Percentiles rank a stretch among this genome's conserved stretches.
These are phyloP conservation scores for Lysiphlebus fabarum DNA, from an alignment of 1,140 invertebrate genomes.

Conservation along the genomic window DNA sequence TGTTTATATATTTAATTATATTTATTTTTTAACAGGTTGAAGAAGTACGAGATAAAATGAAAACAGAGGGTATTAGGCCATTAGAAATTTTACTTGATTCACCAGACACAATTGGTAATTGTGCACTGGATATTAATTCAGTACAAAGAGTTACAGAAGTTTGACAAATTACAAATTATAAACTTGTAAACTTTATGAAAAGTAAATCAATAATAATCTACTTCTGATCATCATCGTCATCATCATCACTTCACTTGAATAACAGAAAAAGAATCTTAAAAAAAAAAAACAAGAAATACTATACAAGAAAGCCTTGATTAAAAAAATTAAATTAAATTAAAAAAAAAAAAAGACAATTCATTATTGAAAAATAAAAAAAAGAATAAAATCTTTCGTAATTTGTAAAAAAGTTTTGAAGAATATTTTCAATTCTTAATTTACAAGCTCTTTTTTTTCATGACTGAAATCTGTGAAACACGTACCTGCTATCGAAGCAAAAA, in stretches of 20 bases:
- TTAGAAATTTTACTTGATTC: slow-evolving; percentile 53
- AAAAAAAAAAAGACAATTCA: neutral
- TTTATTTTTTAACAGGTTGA: slow-evolving; percentile 35
- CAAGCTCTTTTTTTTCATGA: no score
- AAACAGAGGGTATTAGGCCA: slow-evolving; percentile 51
- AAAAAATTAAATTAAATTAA: neutral
- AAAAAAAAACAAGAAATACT: no score
- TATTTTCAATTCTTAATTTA: no score
- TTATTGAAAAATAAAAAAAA: slow-evolving; percentile 7
- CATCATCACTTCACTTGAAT: no score
- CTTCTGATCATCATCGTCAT: neutral
- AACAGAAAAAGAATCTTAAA: no score
- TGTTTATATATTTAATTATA: slow-evolving; percentile 5
- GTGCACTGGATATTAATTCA: slow-evolving; percentile 48
- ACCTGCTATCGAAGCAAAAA: no score
- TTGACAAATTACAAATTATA: slow-evolving; percentile 29
- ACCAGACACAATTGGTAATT: slow-evolving; percentile 44
- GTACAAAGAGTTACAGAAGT: slow-evolving; percentile 46
- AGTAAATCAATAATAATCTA: neutral
- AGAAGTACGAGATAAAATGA: slow-evolving; percentile 54
- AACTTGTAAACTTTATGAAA: neutral
- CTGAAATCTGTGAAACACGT: no score
- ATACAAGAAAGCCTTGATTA: no score
- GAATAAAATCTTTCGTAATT: no score
- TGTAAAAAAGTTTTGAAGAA: no score